phyloP scores from a whole-genome alignment of 2,113 vertebrate genomes.

The Oriolus oriolus region DNA sequence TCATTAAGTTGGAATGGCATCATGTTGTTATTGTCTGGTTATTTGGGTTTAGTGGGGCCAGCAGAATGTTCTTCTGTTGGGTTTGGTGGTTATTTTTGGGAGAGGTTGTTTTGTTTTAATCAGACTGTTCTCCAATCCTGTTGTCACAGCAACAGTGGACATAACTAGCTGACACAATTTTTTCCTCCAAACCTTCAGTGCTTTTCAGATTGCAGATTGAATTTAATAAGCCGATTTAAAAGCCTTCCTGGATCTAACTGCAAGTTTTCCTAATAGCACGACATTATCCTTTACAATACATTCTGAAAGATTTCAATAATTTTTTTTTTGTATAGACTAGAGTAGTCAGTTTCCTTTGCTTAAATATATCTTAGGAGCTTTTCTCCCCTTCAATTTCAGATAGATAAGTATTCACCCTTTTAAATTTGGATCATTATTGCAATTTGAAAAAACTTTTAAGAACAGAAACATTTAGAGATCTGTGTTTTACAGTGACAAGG shows the following conservation, averaged over 20 bases:
- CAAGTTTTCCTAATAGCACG: not conserved
- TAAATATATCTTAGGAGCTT: not conserved
- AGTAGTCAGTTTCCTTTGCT: not conserved
- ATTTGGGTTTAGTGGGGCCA: not conserved
- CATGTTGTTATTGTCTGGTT: not conserved
- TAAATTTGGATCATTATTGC: not conserved
- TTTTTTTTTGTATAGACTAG: not conserved
- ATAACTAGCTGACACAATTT: constrained; percentile 16
- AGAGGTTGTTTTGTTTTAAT: constrained; percentile 14
- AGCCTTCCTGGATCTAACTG: constrained; percentile 2
- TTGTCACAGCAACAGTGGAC: constrained; percentile 68
- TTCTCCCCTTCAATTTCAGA: not conserved
- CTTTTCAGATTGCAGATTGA: constrained; percentile 12
- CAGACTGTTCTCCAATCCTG: constrained; percentile 27
- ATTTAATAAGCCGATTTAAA: constrained; percentile 53
- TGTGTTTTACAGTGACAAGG: not conserved
- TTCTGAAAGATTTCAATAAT: not conserved
- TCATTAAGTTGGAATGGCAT: not conserved
- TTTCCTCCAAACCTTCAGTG: not conserved
- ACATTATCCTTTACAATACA: not conserved
- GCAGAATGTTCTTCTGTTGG: not conserved
- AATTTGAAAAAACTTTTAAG: not conserved
- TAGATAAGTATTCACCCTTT: not conserved
- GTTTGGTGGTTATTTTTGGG: not conserved
- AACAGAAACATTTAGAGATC: not conserved